Percentiles rank a stretch among this genome's conserved stretches.
These are phyloP conservation scores for Enoplosus armatus DNA, from an alignment of 2,797 vertebrate genomes.

Conservation along the genomic window DNA sequence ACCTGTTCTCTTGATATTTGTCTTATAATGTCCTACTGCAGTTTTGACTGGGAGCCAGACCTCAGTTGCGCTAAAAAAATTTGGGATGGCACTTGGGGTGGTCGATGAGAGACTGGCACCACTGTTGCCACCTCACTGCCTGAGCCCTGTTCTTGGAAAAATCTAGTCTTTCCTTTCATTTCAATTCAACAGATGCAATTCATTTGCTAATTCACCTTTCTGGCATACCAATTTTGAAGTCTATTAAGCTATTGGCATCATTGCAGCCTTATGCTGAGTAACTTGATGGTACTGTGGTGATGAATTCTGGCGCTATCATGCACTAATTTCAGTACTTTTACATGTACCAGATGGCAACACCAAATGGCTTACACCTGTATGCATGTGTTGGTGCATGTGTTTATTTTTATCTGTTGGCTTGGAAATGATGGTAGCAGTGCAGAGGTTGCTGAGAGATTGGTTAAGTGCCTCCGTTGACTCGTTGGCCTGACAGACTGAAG, in stretches of 20 bases:
- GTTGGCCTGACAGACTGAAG: neutral
- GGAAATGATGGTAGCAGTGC: too few relatives aligned
- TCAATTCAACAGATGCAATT: slow-evolving; percentile 5
- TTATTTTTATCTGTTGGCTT: neutral
- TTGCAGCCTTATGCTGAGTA: neutral
- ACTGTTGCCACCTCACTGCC: neutral
- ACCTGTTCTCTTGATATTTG: too few relatives aligned
- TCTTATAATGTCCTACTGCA: too few relatives aligned
- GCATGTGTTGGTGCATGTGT: neutral
- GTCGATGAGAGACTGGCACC: neutral
- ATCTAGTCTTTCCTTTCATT: neutral
- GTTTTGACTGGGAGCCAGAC: too few relatives aligned
- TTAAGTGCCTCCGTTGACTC: neutral
- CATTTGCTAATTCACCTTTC: neutral
- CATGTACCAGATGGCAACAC: neutral
- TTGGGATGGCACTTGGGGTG: neutral
- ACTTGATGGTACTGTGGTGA: neutral
- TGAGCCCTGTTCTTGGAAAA: neutral
- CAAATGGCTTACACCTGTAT: neutral
- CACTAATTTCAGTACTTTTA: neutral
- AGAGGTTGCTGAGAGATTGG: neutral
- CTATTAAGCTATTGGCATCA: neutral
- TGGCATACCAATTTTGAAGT: neutral
- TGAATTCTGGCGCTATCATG: neutral
- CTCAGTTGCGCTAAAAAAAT: neutral